These are phyloP conservation scores for Labeo rohita DNA, from an alignment of 2,113 vertebrate species.

Conservation along the genomic window DNA sequence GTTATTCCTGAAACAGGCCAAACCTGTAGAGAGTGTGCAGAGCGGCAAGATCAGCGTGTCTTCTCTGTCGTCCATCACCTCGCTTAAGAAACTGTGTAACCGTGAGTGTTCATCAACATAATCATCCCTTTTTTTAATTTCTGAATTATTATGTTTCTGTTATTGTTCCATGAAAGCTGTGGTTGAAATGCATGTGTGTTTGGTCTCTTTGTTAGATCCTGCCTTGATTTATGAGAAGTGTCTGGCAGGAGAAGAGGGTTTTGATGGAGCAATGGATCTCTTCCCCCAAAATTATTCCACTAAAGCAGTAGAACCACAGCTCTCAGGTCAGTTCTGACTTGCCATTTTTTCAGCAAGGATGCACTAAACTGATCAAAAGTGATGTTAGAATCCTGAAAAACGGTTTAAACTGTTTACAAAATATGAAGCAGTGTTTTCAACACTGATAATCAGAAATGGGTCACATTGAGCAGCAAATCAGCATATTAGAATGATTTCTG, in stretches of 20 bases:
- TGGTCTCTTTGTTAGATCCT: constrained; percentile 78
- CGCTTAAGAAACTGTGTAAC: constrained; percentile 96
- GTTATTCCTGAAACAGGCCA: constrained; percentile 88
- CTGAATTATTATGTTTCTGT: neutral
- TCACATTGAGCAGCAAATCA: neutral
- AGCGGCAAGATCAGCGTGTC: constrained; percentile 90
- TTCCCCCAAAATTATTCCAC: constrained; percentile 87
- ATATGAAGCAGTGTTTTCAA: neutral
- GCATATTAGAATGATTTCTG: neutral
- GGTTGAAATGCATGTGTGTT: neutral
- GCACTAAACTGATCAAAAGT: neutral
- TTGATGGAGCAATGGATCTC: constrained; percentile 84
- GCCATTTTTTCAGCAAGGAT: neutral
- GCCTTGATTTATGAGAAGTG: constrained; percentile 93
- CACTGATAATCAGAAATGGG: neutral
- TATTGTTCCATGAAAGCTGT: neutral
- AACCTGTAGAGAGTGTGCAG: constrained; percentile 84
- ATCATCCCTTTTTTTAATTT: neutral
- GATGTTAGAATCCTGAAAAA: neutral
- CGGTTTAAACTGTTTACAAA: neutral
- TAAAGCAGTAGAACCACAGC: constrained; percentile 90
- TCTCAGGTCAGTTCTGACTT: constrained; percentile 83
- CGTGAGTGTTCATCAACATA: constrained; percentile 79
- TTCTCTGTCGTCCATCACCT: constrained; percentile 95
- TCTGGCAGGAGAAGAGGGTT: constrained; percentile 88